Evolutionary conservation across 2,113 vertebrate species (phyloP).

Genomic region (Fulmarus glacialis): DNA sequence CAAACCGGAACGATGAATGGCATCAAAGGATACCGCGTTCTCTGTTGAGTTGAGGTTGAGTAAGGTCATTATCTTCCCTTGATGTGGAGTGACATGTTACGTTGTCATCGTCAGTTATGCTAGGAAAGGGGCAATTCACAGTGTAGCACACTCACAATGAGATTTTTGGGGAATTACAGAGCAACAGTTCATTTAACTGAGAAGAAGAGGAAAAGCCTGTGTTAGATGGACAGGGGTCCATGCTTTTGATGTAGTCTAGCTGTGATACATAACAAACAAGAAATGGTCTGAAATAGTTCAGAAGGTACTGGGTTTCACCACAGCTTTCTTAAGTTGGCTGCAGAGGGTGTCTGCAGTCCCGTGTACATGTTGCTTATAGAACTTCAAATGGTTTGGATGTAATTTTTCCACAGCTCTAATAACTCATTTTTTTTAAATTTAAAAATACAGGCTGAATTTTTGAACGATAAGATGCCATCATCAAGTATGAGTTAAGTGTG

Average conservation of each 20-base stretch:
- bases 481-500: background rate
- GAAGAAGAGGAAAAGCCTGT: background rate
- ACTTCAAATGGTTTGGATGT: background rate
- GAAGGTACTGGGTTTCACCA: background rate
- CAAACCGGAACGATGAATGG: background rate
- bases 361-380: background rate
- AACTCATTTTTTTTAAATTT: background rate
- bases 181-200: background rate
- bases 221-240: rapidly evolving
- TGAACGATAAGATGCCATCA: background rate
- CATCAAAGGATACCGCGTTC: rapidly evolving
- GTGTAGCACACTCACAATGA: background rate
- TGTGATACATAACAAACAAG: background rate
- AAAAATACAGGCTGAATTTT: background rate
- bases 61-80: background rate
- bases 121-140: background rate
- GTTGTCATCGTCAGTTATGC: background rate
- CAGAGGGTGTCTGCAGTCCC: background rate
- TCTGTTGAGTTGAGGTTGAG: too few species aligned
- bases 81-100: background rate
- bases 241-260: background rate
- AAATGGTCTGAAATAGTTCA: background rate
- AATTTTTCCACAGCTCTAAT: background rate
- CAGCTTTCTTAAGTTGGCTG: background rate
- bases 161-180: background rate